Base-by-base conservation (phyloP, 2,113 vertebrate genomes). In the Actinemys pallida region DNA sequence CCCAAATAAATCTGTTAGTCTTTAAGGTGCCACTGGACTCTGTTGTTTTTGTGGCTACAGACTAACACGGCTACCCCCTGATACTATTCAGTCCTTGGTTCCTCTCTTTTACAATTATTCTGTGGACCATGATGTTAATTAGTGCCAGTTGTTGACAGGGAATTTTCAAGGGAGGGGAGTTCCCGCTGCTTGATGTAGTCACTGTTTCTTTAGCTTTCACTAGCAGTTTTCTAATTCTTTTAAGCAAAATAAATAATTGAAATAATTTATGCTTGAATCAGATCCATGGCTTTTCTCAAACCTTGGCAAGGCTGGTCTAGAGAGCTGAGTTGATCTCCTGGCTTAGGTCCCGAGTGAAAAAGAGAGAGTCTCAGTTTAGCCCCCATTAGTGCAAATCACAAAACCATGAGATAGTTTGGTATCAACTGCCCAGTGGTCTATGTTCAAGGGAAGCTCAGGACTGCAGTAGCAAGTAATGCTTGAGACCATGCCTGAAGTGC, bases 251-350 rank as follows among this genome's bases (percentile, higher is more conserved):
- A 93, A 90, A 92, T 86, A 94, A 81, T 85, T 88, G 85, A 87
- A 91, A 92, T 95, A 85, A 88, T 93, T 91, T 88, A 91, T 92
- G 80, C 90, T 89, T 92, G 89, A 88, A 83, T 92, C 83, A 59
- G 75, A 87, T 88, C 80, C 81, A 85, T 80, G 50, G 86, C 88
- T 91, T 93, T 94, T 85, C 81, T 96, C 85, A 92, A 92, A 53
- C 72, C 50, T 86, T 95, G 93, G 81, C 85, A 83, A 8, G 39
- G 11, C 57, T 83, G 19, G 59, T 75, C 78, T 65, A 75, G 92
- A 87, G 87, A 93, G 57, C 86, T 87, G 20, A 89, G 69, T 84
- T 93, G 39, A 75, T 45, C 50, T 90, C 86, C 90, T 97, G 91
- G 80, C 59, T 65, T 53, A 93, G 88, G 65, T 96, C 84, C 75